Conservation (phyloP, 2,888 invertebrate genomes). For the Myathropa florea region DNA sequence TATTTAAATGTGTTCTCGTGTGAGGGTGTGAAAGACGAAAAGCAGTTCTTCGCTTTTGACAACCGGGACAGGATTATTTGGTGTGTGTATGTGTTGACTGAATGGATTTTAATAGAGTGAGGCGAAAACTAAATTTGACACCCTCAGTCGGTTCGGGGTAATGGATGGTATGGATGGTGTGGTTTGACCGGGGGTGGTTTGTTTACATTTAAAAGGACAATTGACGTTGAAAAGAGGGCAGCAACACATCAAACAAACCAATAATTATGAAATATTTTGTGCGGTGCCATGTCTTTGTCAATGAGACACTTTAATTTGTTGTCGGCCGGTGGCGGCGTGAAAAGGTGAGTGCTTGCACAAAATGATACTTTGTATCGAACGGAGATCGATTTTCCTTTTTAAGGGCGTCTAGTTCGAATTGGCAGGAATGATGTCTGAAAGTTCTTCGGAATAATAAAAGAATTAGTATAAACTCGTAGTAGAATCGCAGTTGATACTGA, state of each 20-base stretch:
- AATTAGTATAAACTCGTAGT: too few relatives aligned
- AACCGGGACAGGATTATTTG: constrained; percentile 43
- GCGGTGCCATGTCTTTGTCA: background rate
- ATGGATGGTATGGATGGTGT: constrained; percentile 9
- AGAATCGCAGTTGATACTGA: too few relatives aligned
- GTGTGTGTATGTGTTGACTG: constrained; percentile 45
- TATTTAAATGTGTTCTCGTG: constrained; percentile 9
- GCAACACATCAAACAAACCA: constrained; percentile 37
- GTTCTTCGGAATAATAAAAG: too few relatives aligned
- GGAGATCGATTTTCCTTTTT: background rate
- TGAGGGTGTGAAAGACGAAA: constrained; percentile 19
- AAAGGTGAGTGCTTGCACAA: background rate
- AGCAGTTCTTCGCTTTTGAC: constrained; percentile 46
- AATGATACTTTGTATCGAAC: background rate
- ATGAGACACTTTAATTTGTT: background rate
- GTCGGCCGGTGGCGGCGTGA: background rate
- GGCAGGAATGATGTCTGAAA: too few relatives aligned
- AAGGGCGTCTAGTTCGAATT: background rate
- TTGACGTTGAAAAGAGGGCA: constrained; percentile 57
- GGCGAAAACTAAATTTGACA: constrained; percentile 66
- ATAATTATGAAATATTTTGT: constrained; percentile 56
- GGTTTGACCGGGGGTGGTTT: constrained; percentile 55
- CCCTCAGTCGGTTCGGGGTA: constrained; percentile 37
- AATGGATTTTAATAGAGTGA: constrained; percentile 63
- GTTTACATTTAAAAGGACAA: constrained; percentile 51